phyloP scores from a whole-genome alignment of 2,797 vertebrate genomes.

The Lepus townsendii region DNA sequence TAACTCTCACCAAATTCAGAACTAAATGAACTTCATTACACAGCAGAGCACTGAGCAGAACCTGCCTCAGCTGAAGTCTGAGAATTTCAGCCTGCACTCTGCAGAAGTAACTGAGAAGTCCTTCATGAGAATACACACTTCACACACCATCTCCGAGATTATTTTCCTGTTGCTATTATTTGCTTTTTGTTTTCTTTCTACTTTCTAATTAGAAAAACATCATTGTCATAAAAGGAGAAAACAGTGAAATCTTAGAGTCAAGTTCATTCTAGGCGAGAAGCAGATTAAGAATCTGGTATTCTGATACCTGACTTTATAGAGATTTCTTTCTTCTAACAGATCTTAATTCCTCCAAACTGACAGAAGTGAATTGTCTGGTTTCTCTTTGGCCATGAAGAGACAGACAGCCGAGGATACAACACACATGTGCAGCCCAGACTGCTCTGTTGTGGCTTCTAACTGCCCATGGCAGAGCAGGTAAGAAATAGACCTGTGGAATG shows the following conservation, averaged over 20 bases:
- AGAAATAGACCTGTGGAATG: not conserved
- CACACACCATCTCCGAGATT: not conserved
- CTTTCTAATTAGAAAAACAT: constrained; percentile 12
- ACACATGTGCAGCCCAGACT: not conserved
- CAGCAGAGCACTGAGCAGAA: not conserved
- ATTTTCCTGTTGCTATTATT: not conserved
- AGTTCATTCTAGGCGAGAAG: not conserved
- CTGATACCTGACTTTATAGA: constrained; percentile 18
- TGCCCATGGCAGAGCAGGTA: not conserved
- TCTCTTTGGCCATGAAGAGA: not conserved
- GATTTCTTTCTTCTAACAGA: not conserved
- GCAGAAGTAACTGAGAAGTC: constrained; percentile 18
- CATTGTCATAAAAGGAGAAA: constrained; percentile 14
- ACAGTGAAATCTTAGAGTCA: constrained; percentile 24
- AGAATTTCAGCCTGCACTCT: constrained; percentile 27
- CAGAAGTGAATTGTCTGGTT: not conserved
- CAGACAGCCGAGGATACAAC: not conserved
- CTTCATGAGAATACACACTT: constrained; percentile 25
- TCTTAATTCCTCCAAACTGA: not conserved
- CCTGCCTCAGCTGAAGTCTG: not conserved
- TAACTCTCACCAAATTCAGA: constrained; percentile 45
- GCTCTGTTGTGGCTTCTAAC: not conserved
- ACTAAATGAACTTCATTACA: not conserved
- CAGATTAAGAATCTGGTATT: constrained; percentile 19
- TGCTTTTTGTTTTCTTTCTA: not conserved